phyloP scores from a whole-genome alignment of 2,797 vertebrate genomes.

The Sardinella longiceps region DNA sequence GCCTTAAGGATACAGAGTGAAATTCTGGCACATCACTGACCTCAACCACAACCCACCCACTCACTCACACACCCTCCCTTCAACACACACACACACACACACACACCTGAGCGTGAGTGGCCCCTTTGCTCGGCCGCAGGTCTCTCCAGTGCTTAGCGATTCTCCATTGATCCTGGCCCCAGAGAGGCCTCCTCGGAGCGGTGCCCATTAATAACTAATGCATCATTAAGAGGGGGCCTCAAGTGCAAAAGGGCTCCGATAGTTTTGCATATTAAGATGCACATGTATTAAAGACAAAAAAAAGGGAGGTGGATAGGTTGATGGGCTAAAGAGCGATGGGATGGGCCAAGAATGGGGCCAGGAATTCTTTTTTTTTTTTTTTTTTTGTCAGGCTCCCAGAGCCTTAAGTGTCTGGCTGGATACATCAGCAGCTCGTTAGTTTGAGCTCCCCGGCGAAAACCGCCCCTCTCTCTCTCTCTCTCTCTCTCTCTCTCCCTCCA shows the following conservation, averaged over 20 bases:
- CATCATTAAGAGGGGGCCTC: slow-evolving; percentile 55
- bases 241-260: slow-evolving; percentile 49
- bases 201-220: slow-evolving; percentile 66
- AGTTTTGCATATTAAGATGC: slow-evolving; percentile 64
- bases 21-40: slow-evolving; percentile 37
- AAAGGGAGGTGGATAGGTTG: background rate
- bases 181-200: slow-evolving; percentile 59
- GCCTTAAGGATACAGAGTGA: slow-evolving; percentile 18
- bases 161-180: slow-evolving; percentile 66
- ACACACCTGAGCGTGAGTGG: background rate
- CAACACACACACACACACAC: slow-evolving; percentile 6
- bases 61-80: background rate
- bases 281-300: slow-evolving; percentile 57
- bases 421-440: background rate
- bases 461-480: background rate
- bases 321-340: background rate
- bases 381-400: background rate
- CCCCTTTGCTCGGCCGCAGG: background rate
- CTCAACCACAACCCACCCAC: background rate
- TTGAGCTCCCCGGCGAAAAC: slow-evolving; percentile 5
- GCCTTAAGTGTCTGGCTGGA: background rate
- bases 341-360: background rate
- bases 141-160: slow-evolving; percentile 42
- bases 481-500: background rate
- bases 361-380: too few relatives aligned